A percentile compares a stretch with the other conserved stretches of the same genome.
phyloP scores from a whole-genome alignment of 2,113 vertebrate genomes.

The Ariopsis seemanni region DNA sequence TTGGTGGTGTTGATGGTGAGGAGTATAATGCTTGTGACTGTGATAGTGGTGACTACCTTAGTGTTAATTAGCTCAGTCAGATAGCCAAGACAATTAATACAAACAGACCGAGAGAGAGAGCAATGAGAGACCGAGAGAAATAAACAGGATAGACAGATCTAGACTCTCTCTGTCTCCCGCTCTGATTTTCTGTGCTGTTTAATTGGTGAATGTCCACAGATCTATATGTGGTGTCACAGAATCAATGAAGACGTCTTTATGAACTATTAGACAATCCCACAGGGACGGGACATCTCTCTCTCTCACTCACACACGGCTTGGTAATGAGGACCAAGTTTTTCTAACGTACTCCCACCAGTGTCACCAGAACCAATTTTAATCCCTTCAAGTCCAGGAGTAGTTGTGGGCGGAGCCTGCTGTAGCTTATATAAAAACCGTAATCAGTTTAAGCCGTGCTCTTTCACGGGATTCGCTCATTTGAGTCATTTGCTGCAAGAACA shows the following conservation, averaged over 20 bases:
- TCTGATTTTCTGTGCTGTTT: slow-evolving; percentile 1
- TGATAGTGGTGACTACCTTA: neutral
- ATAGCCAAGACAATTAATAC: neutral
- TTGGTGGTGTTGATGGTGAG: too few species aligned
- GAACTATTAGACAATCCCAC: slow-evolving; percentile 48
- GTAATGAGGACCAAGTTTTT: neutral
- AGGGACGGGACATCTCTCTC: slow-evolving; percentile 7
- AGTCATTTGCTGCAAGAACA: neutral
- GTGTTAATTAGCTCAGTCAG: neutral
- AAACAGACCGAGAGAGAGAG: neutral
- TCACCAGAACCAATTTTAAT: neutral
- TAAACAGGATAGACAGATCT: neutral
- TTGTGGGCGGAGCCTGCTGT: neutral
- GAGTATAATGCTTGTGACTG: neutral
- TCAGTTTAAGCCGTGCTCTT: neutral
- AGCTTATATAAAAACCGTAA: neutral
- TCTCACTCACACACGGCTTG: neutral
- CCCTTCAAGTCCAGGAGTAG: neutral
- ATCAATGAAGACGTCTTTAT: slow-evolving; percentile 69
- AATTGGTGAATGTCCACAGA: slow-evolving; percentile 56
- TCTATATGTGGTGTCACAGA: slow-evolving; percentile 57
- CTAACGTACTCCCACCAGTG: neutral
- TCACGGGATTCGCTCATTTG: neutral
- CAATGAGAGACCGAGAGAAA: neutral
- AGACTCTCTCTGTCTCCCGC: too few species aligned